Evolutionary conservation across 2,888 invertebrate genomes (phyloP).

Genomic region (Aricia artaxerxes): DNA sequence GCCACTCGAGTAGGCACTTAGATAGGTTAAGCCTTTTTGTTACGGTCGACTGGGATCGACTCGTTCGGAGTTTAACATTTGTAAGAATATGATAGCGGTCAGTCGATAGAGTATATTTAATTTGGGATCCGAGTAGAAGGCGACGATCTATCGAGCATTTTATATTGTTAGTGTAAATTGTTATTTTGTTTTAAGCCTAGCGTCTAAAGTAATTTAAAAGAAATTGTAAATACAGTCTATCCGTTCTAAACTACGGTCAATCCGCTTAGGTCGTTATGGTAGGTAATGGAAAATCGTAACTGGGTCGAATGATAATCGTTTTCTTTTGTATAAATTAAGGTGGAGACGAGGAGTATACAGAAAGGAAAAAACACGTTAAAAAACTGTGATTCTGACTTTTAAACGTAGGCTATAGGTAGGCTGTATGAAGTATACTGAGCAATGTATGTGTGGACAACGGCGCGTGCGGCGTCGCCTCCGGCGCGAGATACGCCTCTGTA

Average conservation of each 20-base stretch:
- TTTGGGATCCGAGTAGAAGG: slow-evolving; percentile 73
- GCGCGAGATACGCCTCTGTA: slow-evolving; percentile 24
- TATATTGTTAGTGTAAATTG: slow-evolving; percentile 80
- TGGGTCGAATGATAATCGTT: slow-evolving; percentile 65
- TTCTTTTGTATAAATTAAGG: slow-evolving; percentile 64
- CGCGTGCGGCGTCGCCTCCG: slow-evolving; percentile 44
- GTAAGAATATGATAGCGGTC: slow-evolving; percentile 65
- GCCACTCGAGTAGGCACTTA: slow-evolving; percentile 68
- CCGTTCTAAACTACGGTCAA: slow-evolving; percentile 70
- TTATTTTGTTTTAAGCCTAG: slow-evolving; percentile 80
- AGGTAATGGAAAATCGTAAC: slow-evolving; percentile 72
- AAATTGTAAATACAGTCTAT: slow-evolving; percentile 74
- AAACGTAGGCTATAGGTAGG: slow-evolving; percentile 75
- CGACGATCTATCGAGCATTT: slow-evolving; percentile 78
- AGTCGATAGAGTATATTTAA: slow-evolving; percentile 73
- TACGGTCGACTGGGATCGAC: slow-evolving; percentile 77
- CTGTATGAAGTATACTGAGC: slow-evolving; percentile 62
- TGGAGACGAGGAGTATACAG: slow-evolving; percentile 60
- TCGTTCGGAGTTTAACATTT: slow-evolving; percentile 77
- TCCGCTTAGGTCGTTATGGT: slow-evolving; percentile 71
- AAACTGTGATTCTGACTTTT: slow-evolving; percentile 81
- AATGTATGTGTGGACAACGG: slow-evolving; percentile 43
- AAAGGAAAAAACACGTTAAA: slow-evolving; percentile 72
- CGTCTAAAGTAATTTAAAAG: slow-evolving; percentile 75
- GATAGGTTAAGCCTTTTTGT: slow-evolving; percentile 78